A percentile compares a stretch with the other conserved stretches of the same genome.
Evolutionary conservation across 2,797 vertebrate genomes (phyloP).

Genomic region (Fundulus diaphanus): DNA sequence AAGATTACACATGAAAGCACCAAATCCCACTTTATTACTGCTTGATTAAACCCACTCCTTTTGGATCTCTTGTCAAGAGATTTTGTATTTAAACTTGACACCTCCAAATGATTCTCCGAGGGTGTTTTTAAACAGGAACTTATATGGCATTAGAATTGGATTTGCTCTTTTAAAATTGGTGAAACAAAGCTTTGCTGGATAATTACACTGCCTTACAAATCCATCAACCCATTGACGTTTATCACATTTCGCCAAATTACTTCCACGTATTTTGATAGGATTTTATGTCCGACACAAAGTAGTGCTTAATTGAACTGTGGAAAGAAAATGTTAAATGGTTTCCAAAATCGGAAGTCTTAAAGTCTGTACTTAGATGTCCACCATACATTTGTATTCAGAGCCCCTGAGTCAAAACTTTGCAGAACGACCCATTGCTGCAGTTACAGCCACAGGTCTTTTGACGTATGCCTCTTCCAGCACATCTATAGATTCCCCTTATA

Average conservation of each 20-base stretch:
- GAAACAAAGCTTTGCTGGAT: conserved; percentile 39
- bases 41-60: conserved; percentile 36
- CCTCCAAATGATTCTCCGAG: conserved; percentile 16
- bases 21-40: conserved; percentile 28
- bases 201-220: conserved; percentile 20
- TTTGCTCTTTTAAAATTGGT: conserved; percentile 20
- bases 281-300: not conserved
- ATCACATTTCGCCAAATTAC: not conserved
- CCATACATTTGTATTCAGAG: not conserved
- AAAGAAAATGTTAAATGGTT: not conserved
- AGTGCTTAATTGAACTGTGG: not conserved
- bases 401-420: not conserved
- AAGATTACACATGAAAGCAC: conserved; percentile 36
- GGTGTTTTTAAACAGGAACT: conserved; percentile 13
- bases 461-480: not conserved
- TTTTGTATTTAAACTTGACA: conserved; percentile 33
- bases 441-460: not conserved
- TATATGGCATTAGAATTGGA: conserved; percentile 10
- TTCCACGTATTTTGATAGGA: not conserved
- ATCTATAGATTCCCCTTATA: not conserved
- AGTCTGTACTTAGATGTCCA: not conserved
- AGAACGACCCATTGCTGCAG: not conserved
- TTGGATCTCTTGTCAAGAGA: conserved; percentile 16
- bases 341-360: not conserved
- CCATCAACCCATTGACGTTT: not conserved